Evolutionary conservation across 2,888 invertebrate species (phyloP), one percentile per base, ranked within the genome.

Genomic region (Chaitophorus viminalis): DNA sequence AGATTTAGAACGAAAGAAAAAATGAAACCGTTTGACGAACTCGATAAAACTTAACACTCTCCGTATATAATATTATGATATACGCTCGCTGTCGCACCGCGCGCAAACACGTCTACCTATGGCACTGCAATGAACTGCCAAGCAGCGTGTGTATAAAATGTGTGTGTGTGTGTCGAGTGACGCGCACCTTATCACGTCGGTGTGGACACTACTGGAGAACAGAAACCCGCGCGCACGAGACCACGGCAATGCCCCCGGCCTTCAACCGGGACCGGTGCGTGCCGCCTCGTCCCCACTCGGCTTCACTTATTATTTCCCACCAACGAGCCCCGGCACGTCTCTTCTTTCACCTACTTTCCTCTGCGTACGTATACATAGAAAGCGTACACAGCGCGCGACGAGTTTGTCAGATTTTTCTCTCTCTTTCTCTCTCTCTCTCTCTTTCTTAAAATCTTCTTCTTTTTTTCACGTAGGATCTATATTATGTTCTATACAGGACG

Each of bases 331-430:
- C 21, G 18, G 68, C 25, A 46, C 46, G 79, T 72, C 74, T 87
- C 86, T 81, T 87, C 86, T 87, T 87, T 87, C 86, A 87, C 86
- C 86, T 87, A 87, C 86, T 87, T 87, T 87, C 86, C 86, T 78
- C 85, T 74, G 60, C 54, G 72, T 25, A 21, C 29, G 8, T 39
- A 29, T 31, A n/a, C 33, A 72, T 72, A 68, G 81, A 81, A 81
- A 68, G 68, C 29, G 68, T 54, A 54, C 21, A 54, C 21, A 21
- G 18, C 54, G 54, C 54, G 68, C 68, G 68, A 68, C 39, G 5
- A 9, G 39, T 79, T 65, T 39, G 17, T 60, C 6, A 46, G 46
- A 54, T 25, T 14, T 33, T n/a, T n/a, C n/a, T n/a, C n/a, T 14
- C 21, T 65, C 36, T 36, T 14, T 46, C 46, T 46, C 46, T 14